These are phyloP conservation scores for Ryuthela nishihirai DNA, from an alignment of 2,888 invertebrate genomes.

Conservation along the genomic window DNA sequence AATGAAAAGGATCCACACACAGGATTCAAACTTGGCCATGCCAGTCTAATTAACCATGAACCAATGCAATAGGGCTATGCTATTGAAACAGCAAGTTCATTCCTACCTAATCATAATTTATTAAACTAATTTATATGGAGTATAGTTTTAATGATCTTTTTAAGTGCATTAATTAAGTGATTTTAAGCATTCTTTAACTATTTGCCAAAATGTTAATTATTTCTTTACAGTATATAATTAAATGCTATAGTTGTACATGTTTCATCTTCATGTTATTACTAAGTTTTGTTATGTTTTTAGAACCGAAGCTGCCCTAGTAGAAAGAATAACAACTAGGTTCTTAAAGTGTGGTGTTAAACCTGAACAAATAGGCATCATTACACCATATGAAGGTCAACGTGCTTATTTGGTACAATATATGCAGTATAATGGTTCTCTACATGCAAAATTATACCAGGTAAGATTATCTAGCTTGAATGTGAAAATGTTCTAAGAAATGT, in stretches of 20 bases:
- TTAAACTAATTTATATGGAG: too few relatives aligned
- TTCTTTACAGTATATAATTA: too few relatives aligned
- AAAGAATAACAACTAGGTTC: constrained; percentile 94
- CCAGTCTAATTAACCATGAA: too few relatives aligned
- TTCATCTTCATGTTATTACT: background rate
- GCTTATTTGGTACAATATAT: constrained; percentile 96
- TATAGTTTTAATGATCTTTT: background rate
- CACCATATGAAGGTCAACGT: constrained; percentile 97
- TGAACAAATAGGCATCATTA: constrained; percentile 97
- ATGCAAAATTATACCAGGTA: constrained; percentile 81
- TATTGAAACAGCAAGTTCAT: too few relatives aligned
- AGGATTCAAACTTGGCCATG: too few relatives aligned
- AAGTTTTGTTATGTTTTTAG: constrained; percentile 52
- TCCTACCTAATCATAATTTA: too few relatives aligned
- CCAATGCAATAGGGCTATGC: too few relatives aligned
- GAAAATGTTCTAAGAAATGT: too few relatives aligned
- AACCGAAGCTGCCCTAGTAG: constrained; percentile 97
- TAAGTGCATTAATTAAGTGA: background rate
- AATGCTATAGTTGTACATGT: background rate
- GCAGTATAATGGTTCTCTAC: constrained; percentile 97
- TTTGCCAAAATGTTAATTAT: background rate
- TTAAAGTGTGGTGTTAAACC: constrained; percentile 92
- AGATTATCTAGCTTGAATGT: too few relatives aligned
- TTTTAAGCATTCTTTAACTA: background rate
- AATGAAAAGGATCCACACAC: too few relatives aligned